Percentiles rank a stretch among this genome's conserved stretches.
These are phyloP conservation scores for Orthosia gothica DNA, from an alignment of 2,888 invertebrate species.

Conservation along the genomic window DNA sequence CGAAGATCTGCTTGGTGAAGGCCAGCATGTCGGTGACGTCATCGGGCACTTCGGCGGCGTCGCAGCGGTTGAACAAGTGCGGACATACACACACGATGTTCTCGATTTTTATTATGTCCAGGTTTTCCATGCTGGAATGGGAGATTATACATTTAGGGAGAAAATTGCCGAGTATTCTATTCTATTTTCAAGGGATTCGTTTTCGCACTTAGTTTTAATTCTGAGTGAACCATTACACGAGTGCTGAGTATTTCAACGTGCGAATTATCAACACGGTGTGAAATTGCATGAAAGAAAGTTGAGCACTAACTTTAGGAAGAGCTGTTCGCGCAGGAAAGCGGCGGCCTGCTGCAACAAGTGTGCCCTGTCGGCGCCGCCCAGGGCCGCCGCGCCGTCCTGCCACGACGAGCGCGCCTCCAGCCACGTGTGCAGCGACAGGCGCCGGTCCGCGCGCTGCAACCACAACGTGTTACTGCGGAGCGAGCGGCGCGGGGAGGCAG, in stretches of 20 bases:
- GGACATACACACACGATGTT: slow-evolving; percentile 76
- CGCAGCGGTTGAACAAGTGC: slow-evolving; percentile 62
- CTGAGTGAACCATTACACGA: too few relatives aligned
- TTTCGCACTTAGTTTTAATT: too few relatives aligned
- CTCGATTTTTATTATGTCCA: slow-evolving; percentile 71
- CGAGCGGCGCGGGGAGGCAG: background rate
- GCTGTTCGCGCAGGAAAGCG: background rate
- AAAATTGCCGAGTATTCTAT: too few relatives aligned
- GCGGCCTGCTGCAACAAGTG: slow-evolving; percentile 1
- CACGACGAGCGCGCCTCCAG: slow-evolving; percentile 67
- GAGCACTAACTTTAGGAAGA: background rate
- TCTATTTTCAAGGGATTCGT: too few relatives aligned
- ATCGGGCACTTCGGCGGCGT: slow-evolving; percentile 44
- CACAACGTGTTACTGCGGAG: too few relatives aligned
- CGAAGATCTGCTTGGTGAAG: slow-evolving; percentile 62
- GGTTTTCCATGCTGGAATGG: slow-evolving; percentile 67
- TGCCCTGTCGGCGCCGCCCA: background rate
- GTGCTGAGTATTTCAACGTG: background rate
- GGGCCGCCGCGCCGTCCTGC: slow-evolving; percentile 1
- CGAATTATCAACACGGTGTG: background rate
- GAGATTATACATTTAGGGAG: background rate
- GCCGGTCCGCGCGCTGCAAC: slow-evolving; percentile 46
- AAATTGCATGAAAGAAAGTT: background rate
- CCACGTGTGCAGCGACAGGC: slow-evolving; percentile 87
- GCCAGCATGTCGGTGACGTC: slow-evolving; percentile 53